Conservation (phyloP, 2,888 invertebrate genomes). For the Oasisia sp. region DNA sequence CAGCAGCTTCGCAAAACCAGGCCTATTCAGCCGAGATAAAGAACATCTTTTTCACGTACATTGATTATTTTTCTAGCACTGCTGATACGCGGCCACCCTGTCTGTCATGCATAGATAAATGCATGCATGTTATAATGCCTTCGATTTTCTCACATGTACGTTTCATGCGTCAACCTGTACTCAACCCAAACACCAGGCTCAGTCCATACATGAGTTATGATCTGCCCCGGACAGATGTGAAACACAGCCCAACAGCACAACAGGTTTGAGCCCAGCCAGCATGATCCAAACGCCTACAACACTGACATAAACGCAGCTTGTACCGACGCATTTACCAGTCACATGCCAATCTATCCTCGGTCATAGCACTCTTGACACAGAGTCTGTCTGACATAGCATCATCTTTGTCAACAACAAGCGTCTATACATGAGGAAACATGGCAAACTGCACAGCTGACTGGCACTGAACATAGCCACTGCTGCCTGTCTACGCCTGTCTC, state of each 20-base stretch:
- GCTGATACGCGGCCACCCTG: too few species aligned
- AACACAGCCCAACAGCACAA: neutral
- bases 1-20: neutral
- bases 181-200: neutral
- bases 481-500: neutral
- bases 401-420: too few species aligned
- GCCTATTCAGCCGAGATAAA: neutral
- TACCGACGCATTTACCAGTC: neutral
- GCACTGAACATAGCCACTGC: neutral
- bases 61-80: neutral
- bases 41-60: neutral
- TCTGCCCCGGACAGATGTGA: neutral
- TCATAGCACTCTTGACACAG: too few species aligned
- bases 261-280: neutral
- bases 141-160: neutral
- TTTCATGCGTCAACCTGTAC: neutral
- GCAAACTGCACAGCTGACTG: too few species aligned
- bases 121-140: neutral
- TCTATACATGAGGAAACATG: too few species aligned
- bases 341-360: neutral
- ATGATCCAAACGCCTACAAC: neutral
- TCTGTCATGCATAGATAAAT: neutral
- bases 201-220: neutral
- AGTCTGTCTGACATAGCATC: too few species aligned
- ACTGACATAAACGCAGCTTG: neutral